Evolutionary conservation across 2,888 invertebrate genomes (phyloP).

Genomic region (Microctonus brassicae): DNA sequence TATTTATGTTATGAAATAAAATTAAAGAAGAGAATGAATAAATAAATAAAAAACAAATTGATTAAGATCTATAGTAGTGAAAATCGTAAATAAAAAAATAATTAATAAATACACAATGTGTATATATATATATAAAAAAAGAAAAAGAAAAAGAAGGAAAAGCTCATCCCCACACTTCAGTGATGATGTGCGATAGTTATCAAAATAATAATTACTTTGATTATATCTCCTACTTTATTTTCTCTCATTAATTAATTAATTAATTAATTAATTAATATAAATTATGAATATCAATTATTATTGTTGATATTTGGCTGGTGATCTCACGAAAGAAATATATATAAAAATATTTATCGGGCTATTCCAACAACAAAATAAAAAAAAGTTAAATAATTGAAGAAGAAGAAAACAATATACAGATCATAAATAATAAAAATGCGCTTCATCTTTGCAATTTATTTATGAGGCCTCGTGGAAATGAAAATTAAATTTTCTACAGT

Average conservation of each 20-base stretch:
- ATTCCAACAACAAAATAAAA: constrained; percentile 15
- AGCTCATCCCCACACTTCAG: constrained; percentile 59
- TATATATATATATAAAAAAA: constrained; percentile 49
- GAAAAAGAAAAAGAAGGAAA: no score
- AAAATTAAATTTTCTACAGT: neutral
- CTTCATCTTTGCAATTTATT: neutral
- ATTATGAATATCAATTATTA: constrained; percentile 56
- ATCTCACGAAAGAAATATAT: constrained; percentile 58
- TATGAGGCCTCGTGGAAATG: neutral
- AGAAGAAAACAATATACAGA: neutral
- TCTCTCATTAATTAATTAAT: constrained; percentile 61
- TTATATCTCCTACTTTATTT: constrained; percentile 54
- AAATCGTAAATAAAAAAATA: constrained; percentile 40
- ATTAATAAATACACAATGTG: constrained; percentile 60
- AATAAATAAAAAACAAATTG: constrained; percentile 58
- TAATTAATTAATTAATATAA: constrained; percentile 46
- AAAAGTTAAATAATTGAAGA: constrained; percentile 5
- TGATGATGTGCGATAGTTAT: constrained; percentile 62
- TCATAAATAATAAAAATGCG: neutral
- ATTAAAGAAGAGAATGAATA: constrained; percentile 42
- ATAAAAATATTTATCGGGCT: constrained; percentile 5
- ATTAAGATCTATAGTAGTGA: constrained; percentile 47
- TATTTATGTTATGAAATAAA: constrained; percentile 64
- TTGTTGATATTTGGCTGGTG: constrained; percentile 65
- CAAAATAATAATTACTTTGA: constrained; percentile 38